Base-by-base conservation (phyloP, 1,140 invertebrate genomes). In the Pseudomyrmex sp. region DNA sequence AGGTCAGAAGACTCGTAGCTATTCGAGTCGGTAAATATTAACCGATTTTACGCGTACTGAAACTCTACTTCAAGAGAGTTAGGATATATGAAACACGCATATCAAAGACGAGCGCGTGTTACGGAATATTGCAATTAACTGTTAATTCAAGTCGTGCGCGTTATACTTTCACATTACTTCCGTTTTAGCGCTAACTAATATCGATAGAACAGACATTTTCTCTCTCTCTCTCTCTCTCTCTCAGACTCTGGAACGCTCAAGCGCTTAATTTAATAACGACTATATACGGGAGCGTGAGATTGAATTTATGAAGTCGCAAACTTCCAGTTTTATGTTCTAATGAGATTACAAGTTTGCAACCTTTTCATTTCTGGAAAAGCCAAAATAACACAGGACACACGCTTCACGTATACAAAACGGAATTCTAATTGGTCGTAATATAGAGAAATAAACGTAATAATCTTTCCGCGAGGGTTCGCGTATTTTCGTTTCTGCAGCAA, bases 221-320 rank as follows among this genome's bases (percentile, higher is more conserved):
- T 35, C 35, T 35, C 35, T 35, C 35, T 35, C 35, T 35, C 35
- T 35, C 35, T 35, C 35, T 35, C 35, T 35, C 35, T 35, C 35
- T 7, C 35, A 35, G 0, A 35, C 35, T 35, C 35, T 26, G 76
- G n/a, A 72, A 80, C 74, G 62, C 74, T 66, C 44, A 66, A 66
- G 56, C 66, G 66, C 66, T 80, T 80, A 80, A 80, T 80, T 80
- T 72, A 80, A 80, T 80, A 80, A 80, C 54, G 66, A 59, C 76
- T 80, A 72, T 72, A 80, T 72, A 70, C 66, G 75, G 46, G 20
- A 54, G 76, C 44, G 54, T 80, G 76, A 70, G 76, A 80, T 80
- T 80, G 76, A 80, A 80, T 80, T 80, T 80, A 80, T 72, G 66
- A 80, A 80, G 76, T 80, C 76, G 76, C 76, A 72, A 80, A 80